These are phyloP conservation scores for Aplocera efformata DNA, from an alignment of 2,888 invertebrate species.

Conservation along the genomic window DNA sequence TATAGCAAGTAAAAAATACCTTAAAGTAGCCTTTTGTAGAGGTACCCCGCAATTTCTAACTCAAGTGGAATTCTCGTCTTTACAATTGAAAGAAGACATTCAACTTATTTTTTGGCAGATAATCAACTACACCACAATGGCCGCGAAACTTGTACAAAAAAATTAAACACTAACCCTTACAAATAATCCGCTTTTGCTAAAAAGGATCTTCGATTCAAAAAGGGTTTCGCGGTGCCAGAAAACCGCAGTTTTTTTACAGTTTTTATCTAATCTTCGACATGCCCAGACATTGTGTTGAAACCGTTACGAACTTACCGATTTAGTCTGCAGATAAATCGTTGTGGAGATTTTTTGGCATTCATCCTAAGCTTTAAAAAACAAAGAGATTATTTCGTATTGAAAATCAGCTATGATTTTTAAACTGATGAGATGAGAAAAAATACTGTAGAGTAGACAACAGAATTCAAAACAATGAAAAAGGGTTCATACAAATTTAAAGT, in stretches of 20 bases:
- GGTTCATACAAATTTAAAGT: too few species aligned
- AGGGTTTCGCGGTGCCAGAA: constrained; percentile 52
- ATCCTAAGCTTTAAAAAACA: constrained; percentile 14
- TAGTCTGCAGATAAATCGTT: constrained; percentile 14
- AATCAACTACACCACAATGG: constrained; percentile 30
- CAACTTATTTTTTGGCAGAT: constrained; percentile 19
- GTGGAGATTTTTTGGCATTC: constrained; percentile 11
- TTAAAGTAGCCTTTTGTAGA: constrained; percentile 8
- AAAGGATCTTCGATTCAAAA: constrained; percentile 44
- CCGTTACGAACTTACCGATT: constrained; percentile 24
- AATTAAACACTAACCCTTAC: constrained; percentile 61
- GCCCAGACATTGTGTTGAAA: constrained; percentile 35
- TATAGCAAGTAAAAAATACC: not conserved
- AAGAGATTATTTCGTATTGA: constrained; percentile 10
- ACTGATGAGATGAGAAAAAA: not conserved
- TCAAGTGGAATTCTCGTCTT: constrained; percentile 20
- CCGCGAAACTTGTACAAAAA: constrained; percentile 37
- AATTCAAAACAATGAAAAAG: too few species aligned
- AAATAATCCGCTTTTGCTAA: constrained; percentile 71
- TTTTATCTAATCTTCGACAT: constrained; percentile 44
- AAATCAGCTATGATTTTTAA: not conserved
- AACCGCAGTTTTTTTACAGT: constrained; percentile 55
- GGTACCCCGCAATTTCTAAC: constrained; percentile 16
- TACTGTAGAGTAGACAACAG: too few species aligned
- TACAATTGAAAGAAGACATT: constrained; percentile 8